A percentile compares a stretch with the other conserved stretches of the same genome.
These are phyloP conservation scores for Coluber constrictor DNA, from an alignment of 2,797 vertebrate species.

Conservation along the genomic window DNA sequence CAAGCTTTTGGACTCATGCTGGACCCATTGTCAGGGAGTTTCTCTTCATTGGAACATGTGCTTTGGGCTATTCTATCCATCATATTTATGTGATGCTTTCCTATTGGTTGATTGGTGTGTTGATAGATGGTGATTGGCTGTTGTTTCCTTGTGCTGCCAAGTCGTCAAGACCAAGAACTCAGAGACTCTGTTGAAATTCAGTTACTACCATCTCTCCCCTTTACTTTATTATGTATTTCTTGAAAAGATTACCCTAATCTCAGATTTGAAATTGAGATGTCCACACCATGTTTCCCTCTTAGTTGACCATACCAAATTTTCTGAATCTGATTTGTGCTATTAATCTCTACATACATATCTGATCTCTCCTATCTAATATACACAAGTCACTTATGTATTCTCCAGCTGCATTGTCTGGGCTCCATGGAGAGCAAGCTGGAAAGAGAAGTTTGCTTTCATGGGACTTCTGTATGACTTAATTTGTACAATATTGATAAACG, in stretches of 20 bases:
- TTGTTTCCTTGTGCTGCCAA: neutral
- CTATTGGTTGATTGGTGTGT: neutral
- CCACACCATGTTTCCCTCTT: too few species aligned
- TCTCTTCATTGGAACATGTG: neutral
- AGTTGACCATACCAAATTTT: neutral
- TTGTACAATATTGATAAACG: neutral
- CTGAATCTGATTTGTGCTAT: neutral
- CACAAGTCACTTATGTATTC: neutral
- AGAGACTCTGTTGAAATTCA: neutral
- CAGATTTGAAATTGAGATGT: neutral
- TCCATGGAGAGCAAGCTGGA: neutral
- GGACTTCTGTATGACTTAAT: neutral
- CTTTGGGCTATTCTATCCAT: neutral
- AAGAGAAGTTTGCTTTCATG: slow-evolving; percentile 20
- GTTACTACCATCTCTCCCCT: neutral
- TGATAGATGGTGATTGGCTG: neutral
- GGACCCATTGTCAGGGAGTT: neutral
- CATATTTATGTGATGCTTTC: neutral
- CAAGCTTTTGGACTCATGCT: neutral
- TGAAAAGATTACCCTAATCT: neutral
- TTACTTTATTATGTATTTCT: neutral
- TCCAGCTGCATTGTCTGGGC: neutral
- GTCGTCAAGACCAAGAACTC: neutral
- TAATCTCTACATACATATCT: neutral
- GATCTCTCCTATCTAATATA: neutral